Base-by-base conservation (phyloP, 2,797 vertebrate species). In the Strix occidentalis region DNA sequence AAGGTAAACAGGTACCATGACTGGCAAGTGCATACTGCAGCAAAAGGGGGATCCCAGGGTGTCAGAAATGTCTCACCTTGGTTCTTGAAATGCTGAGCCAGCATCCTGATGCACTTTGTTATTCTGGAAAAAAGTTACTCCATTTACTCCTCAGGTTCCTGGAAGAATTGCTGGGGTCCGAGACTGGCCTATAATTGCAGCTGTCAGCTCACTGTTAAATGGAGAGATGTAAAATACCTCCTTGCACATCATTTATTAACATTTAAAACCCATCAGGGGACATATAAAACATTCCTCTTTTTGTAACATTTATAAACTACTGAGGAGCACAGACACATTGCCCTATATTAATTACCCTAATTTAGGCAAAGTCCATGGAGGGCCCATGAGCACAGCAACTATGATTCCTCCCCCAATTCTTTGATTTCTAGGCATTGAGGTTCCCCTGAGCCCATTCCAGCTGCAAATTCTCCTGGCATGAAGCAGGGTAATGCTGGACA, bases 271-370 rank as follows among this genome's bases (percentile, higher is more conserved):
- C 26, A 6, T 69, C 88, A 84, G 75, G 96, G 96, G 94, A 96
- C 78, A 70, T 88, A 95, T 95, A 95, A 97, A 96, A 75, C 80
- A 83, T 93, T 94, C 84, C 43, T 75, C 86, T 97, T 96, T 96
- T 89, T 86, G 89, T 95, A 96, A 93, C 84, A 93, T 97, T 96
- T 96, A 97, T 96, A 95, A 96, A 97, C 93, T 95, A 78, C 87
- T 25, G 61, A 86, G 84, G 58, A 95, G 79, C 8, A 4, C 79
- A 94, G 96, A 70, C 84, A 92, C 70, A 89, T 94, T 92, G 81
- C 72, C 51, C 58, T 83, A 16, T 93, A 95, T 97, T 97, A 96
- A 97, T 96, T 97, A 93, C 39, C 2, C 46, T 96, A 88, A 96
- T 96, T 95, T 94, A 94, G 90, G 50, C 21, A 21, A 33, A 69